Conservation (phyloP, 2,888 invertebrate genomes). For the Acleris literana region DNA sequence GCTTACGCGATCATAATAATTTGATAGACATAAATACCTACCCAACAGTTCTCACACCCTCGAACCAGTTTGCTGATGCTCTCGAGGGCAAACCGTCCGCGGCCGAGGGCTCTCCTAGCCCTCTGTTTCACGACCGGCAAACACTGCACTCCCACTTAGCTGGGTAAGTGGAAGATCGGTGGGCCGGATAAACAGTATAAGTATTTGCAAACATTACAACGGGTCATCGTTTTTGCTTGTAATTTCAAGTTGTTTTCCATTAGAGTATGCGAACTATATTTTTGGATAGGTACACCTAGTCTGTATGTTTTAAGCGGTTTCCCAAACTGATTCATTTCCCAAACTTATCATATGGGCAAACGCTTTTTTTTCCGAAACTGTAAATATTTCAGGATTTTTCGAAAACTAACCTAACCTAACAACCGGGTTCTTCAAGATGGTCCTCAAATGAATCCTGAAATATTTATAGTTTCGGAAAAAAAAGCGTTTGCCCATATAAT, state of each 20-base stretch:
- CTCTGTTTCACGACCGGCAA: constrained; percentile 27
- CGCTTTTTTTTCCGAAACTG: no score
- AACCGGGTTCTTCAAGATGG: no score
- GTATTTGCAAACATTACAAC: constrained; percentile 32
- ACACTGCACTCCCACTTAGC: constrained; percentile 29
- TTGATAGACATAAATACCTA: neutral
- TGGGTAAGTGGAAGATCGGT: constrained; percentile 35
- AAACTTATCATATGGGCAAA: no score
- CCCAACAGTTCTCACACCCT: constrained; percentile 16
- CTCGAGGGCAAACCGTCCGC: constrained; percentile 31
- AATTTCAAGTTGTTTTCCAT: constrained; percentile 10
- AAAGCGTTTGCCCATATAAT: no score
- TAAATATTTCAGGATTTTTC: no score
- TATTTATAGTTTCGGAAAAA: no score
- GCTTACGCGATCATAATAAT: neutral
- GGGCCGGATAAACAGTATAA: constrained; percentile 30
- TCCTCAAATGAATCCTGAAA: no score
- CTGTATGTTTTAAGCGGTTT: no score
- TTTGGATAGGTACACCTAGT: no score
- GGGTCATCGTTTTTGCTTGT: constrained; percentile 20
- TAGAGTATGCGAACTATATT: neutral
- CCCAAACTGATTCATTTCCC: no score
- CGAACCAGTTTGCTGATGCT: constrained; percentile 23
- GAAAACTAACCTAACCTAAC: no score
- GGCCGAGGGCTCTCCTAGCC: constrained; percentile 24